Evolutionary conservation across 1,140 invertebrate species (phyloP), one percentile per base, ranked within the genome.

Genomic region (Hylaeus anthracinus): DNA sequence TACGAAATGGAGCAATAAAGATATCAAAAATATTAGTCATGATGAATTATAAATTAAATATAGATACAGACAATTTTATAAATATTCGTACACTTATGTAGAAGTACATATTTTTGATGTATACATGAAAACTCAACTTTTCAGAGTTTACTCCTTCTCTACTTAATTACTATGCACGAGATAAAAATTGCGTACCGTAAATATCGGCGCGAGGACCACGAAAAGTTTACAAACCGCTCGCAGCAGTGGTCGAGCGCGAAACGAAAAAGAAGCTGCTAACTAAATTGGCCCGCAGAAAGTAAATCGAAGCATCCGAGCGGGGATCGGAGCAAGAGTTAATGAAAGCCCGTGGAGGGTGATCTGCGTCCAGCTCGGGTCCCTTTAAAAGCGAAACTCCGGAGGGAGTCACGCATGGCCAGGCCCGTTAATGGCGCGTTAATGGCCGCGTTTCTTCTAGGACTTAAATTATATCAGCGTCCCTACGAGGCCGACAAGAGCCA

Each of bases 351-450:
- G 15, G 26, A 37, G 15, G 48, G 66, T 65, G 73, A 67, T 41
- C 58, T 58, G 60, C 43, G 41, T 43, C 14, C 67, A 6, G 5
- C 39, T 55, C 72, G 66, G 79, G 83, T 48, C 79, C 63, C 73
- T 86, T 88, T 89, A 85, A 88, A 88, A 88, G 67, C 77, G 76
- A 76, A 88, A 84, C 82, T 67, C 76, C 70, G 45, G 67, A 55
- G 71, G 70, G 78, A 81, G 89, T 93, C 91, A 92, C 90, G 92
- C 91, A 91, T 92, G 92, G 90, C 88, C 87, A 79, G 63, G 55
- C 72, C 78, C 86, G 81, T 88, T 93, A 92, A 92, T 92, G 90
- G 89, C 79, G 81, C 85, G 89, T 90, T 90, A 92, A 93, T 92
- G 90, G 90, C 85, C 82, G 85, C 60, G 85, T 91, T 92, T 92